Percentiles rank a stretch among this genome's conserved stretches.
phyloP scores from a whole-genome alignment of 2,113 vertebrate genomes.

The Himantopus leucocephalus region DNA sequence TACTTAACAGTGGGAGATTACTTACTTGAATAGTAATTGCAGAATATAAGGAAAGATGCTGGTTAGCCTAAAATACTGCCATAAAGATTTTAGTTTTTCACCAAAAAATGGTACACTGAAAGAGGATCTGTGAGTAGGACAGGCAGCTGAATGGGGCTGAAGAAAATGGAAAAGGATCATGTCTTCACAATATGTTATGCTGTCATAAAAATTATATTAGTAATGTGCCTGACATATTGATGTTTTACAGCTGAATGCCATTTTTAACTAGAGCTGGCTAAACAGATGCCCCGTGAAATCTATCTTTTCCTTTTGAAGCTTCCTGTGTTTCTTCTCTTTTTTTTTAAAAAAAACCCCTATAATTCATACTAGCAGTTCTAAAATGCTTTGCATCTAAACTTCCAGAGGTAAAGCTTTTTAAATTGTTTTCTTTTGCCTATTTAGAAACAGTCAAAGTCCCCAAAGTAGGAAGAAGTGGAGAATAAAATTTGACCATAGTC shows the following conservation, averaged over 20 bases:
- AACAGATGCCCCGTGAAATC: conserved; percentile 47
- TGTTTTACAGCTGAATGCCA: conserved; percentile 54
- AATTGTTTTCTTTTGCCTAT: neutral
- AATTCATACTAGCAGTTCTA: neutral
- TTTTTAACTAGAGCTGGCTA: conserved; percentile 40
- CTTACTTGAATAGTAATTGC: neutral
- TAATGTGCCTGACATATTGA: conserved; percentile 53
- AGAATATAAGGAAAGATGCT: neutral
- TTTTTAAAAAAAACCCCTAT: neutral
- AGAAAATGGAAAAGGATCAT: neutral
- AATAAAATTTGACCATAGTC: neutral
- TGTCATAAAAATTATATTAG: conserved; percentile 60
- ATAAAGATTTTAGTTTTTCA: neutral
- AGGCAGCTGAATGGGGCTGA: neutral
- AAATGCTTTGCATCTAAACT: neutral
- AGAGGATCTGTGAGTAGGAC: neutral
- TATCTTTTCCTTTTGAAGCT: conserved; percentile 48
- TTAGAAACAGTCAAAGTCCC: neutral
- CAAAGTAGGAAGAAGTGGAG: neutral
- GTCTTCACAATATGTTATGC: conserved; percentile 31
- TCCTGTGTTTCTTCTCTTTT: neutral
- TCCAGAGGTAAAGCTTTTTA: neutral
- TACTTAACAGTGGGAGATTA: neutral
- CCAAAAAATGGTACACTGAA: neutral
- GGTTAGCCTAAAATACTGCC: neutral